A percentile compares a stretch with the other conserved stretches of the same genome.
Conservation (phyloP, 1,140 invertebrate genomes). For the Dolichoris vasculosae region DNA sequence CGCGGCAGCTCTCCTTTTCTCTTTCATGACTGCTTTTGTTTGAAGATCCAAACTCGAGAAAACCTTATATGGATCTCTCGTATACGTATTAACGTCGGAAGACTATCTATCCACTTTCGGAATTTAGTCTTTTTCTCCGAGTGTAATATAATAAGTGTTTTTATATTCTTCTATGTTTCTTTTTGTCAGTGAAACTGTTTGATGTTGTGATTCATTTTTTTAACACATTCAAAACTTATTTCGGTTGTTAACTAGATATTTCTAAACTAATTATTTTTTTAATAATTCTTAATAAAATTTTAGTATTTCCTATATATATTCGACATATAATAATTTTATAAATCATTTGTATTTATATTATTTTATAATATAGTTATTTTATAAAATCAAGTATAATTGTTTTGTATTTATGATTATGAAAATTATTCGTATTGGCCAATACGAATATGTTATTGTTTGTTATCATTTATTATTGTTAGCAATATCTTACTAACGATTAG, state of each 20-base stretch:
- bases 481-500: too few relatives aligned
- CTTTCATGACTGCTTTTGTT: background rate
- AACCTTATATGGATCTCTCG: background rate
- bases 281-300: too few relatives aligned
- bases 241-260: background rate
- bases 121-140: slow-evolving; percentile 32
- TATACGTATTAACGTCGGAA: slow-evolving; percentile 26
- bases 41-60: background rate
- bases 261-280: background rate
- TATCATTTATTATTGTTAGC: too few relatives aligned
- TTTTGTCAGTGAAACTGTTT: background rate
- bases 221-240: background rate
- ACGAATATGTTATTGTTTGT: too few relatives aligned
- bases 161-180: background rate
- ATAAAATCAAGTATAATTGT: too few relatives aligned
- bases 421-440: too few relatives aligned
- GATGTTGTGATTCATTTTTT: background rate
- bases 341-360: too few relatives aligned
- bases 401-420: too few relatives aligned
- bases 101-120: slow-evolving; percentile 42
- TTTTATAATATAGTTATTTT: too few relatives aligned
- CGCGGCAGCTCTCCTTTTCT: background rate
- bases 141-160: slow-evolving; percentile 26
- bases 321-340: too few relatives aligned
- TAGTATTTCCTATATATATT: too few relatives aligned